A percentile compares a stretch with the other conserved stretches of the same genome.
phyloP scores from a whole-genome alignment of 2,113 vertebrate genomes.

The Seriola rivoliana region DNA sequence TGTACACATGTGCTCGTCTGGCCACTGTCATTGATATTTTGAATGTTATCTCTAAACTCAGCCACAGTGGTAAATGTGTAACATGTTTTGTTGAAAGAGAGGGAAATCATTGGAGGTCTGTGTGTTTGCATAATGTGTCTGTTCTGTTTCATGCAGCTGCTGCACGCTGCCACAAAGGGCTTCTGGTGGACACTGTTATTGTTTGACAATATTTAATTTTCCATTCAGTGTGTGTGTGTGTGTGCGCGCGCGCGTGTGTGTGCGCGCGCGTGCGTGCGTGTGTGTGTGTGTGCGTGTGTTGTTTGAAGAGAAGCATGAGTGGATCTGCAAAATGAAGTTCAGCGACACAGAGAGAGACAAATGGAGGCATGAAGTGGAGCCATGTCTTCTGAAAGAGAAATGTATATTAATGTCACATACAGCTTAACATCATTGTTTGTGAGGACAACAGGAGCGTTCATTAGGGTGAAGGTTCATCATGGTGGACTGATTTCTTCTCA shows the following conservation, averaged over 20 bases:
- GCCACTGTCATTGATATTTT: slow-evolving; percentile 15
- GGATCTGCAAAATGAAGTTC: not conserved
- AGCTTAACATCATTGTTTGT: not conserved
- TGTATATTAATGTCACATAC: not conserved
- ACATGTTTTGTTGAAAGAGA: slow-evolving; percentile 10
- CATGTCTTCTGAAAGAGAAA: not conserved
- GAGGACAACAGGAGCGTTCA: not conserved
- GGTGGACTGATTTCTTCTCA: not conserved
- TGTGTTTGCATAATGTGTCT: slow-evolving; percentile 66
- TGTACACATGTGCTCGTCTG: slow-evolving; percentile 6
- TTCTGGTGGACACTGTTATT: slow-evolving; percentile 53
- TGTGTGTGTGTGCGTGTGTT: slow-evolving; percentile 4
- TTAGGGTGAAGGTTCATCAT: not conserved
- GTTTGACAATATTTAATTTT: slow-evolving; percentile 78
- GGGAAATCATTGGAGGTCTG: slow-evolving; percentile 22
- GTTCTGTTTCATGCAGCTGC: slow-evolving; percentile 53
- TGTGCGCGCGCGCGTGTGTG: too few species aligned
- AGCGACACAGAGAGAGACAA: not conserved
- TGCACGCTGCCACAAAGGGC: slow-evolving; percentile 21
- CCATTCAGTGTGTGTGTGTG: slow-evolving; percentile 24
- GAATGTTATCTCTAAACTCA: slow-evolving; percentile 48
- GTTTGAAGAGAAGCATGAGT: slow-evolving; percentile 18
- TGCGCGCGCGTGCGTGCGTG: not conserved
- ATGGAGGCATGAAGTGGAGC: too few species aligned
- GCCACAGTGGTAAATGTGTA: slow-evolving; percentile 23